Percentiles rank a stretch among this genome's conserved stretches.
Evolutionary conservation across 1,140 invertebrate genomes (phyloP).

Genomic region (Condylostylus longicornis): DNA sequence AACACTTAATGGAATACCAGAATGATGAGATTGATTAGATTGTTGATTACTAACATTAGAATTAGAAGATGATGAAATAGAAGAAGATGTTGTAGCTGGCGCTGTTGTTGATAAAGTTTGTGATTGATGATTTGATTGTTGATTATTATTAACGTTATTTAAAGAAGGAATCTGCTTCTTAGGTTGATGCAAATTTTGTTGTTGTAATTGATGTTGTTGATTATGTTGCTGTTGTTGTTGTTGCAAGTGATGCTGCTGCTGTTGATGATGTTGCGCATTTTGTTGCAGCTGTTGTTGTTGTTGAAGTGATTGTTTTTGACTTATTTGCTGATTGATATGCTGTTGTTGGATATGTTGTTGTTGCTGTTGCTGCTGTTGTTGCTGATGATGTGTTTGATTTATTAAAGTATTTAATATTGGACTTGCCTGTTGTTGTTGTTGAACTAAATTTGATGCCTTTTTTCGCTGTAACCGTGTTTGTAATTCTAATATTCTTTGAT

Average conservation of each 20-base stretch:
- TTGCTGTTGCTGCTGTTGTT: conserved; percentile 1
- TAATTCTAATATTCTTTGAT: conserved; percentile 81
- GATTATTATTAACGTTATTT: conserved; percentile 9
- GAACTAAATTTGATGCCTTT: conserved; percentile 51
- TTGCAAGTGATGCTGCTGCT: conserved; percentile 11
- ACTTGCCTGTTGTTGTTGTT: conserved; percentile 8
- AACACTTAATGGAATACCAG: background rate
- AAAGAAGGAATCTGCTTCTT: conserved; percentile 8
- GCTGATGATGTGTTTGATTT: conserved; percentile 17
- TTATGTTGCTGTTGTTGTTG: conserved; percentile 2
- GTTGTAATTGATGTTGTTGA: conserved; percentile 13
- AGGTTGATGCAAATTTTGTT: conserved; percentile 12
- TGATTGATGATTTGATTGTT: conserved; percentile 22
- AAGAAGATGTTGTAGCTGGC: conserved; percentile 18
- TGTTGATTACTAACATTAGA: conserved; percentile 7
- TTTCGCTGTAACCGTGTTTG: conserved; percentile 81
- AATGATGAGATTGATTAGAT: conserved; percentile 9
- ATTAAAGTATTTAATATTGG: too few species aligned
- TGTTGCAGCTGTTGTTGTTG: conserved; percentile 7
- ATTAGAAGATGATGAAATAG: conserved; percentile 6
- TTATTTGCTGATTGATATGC: conserved; percentile 5
- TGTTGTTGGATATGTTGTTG: conserved; percentile 15
- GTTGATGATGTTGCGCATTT: background rate
- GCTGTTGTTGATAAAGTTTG: conserved; percentile 2
- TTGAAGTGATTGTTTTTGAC: conserved; percentile 6